Percentiles rank a stretch among this genome's conserved stretches.
phyloP scores from a whole-genome alignment of 2,113 vertebrate genomes.

The Deroptyus accipitrinus region DNA sequence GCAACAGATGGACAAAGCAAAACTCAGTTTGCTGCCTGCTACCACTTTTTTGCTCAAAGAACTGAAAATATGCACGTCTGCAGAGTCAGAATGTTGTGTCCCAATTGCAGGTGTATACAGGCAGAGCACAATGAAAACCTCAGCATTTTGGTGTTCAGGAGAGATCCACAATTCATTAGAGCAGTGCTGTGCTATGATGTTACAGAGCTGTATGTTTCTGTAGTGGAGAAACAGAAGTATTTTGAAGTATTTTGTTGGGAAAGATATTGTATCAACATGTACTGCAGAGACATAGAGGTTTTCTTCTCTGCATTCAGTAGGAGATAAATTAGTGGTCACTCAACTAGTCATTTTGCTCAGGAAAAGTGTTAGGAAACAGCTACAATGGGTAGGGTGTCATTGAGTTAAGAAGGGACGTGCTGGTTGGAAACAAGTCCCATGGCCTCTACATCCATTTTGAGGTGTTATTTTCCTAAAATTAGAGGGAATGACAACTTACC shows the following conservation, averaged over 20 bases:
- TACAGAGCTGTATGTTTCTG: not conserved
- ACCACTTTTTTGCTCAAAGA: not conserved
- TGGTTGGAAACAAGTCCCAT: not conserved
- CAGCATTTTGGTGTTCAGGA: not conserved
- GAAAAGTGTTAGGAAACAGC: not conserved
- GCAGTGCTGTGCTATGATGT: not conserved
- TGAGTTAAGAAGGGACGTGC: not conserved
- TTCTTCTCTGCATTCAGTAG: not conserved
- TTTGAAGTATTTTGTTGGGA: not conserved
- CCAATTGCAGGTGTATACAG: not conserved
- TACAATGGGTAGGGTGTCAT: not conserved
- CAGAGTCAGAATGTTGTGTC: not conserved
- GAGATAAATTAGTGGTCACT: not conserved
- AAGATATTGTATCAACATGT: not conserved
- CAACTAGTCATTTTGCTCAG: not conserved
- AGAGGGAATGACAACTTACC: not conserved
- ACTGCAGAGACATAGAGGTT: not conserved
- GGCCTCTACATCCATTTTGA: not conserved
- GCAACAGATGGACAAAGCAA: not conserved
- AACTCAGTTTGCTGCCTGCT: not conserved
- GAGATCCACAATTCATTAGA: not conserved
- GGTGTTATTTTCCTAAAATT: not conserved
- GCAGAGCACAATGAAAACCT: not conserved
- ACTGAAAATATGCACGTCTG: not conserved
- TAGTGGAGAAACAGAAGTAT: not conserved